These are phyloP conservation scores for Chaunax sp. DNA, from an alignment of 2,797 vertebrate species.

Conservation along the genomic window DNA sequence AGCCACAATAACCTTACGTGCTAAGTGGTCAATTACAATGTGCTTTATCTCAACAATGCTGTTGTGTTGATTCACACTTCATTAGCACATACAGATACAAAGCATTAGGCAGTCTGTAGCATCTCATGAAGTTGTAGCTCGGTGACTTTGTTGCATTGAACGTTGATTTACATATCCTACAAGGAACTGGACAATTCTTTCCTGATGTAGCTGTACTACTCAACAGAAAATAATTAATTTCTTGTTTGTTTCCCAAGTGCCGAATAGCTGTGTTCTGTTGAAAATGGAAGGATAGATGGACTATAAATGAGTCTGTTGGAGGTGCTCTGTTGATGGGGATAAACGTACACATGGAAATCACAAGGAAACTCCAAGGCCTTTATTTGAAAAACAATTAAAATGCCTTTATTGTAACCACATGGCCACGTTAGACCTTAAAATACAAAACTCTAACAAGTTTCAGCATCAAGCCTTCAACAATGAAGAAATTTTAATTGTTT, in stretches of 20 bases:
- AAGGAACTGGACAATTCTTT: neutral
- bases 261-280: neutral
- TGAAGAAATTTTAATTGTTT: no score
- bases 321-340: no score
- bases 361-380: no score
- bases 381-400: no score
- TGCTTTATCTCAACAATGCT: conserved; percentile 28
- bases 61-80: conserved; percentile 8
- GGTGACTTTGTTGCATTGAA: neutral
- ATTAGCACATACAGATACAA: neutral
- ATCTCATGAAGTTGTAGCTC: neutral
- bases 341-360: no score
- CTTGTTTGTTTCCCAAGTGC: neutral
- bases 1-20: conserved; percentile 51
- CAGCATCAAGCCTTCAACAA: no score
- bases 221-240: neutral
- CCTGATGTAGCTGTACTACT: neutral
- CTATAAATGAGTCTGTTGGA: no score
- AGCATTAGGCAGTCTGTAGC: neutral
- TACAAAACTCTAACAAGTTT: no score
- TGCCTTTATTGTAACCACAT: no score
- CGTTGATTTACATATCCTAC: neutral
- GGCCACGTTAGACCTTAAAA: no score
- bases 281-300: no score
- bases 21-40: conserved; percentile 44